These are phyloP conservation scores for Sialis lutaria DNA, from an alignment of 2,888 invertebrate genomes.

Conservation along the genomic window DNA sequence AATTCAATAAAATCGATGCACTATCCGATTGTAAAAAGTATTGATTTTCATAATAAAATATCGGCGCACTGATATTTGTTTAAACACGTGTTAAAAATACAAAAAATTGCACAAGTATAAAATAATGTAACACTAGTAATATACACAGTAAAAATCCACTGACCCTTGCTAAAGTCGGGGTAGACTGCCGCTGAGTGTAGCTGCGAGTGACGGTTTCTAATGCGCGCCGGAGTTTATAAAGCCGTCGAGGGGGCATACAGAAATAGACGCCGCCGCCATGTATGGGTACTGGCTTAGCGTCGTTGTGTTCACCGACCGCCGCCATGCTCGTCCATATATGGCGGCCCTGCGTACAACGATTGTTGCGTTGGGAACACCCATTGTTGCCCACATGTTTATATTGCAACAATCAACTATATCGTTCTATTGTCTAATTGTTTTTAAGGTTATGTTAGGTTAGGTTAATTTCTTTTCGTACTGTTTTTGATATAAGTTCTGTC, in stretches of 20 bases:
- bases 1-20: too few species aligned
- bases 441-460: too few species aligned
- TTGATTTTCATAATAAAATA: too few species aligned
- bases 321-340: slow-evolving; percentile 4
- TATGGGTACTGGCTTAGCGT: slow-evolving; percentile 3
- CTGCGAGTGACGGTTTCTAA: slow-evolving; percentile 15
- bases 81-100: too few species aligned
- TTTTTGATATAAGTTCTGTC: too few species aligned
- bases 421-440: too few species aligned
- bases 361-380: too few species aligned
- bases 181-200: slow-evolving; percentile 17
- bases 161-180: background rate
- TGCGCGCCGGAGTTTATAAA: slow-evolving; percentile 15
- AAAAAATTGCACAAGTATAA: background rate
- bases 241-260: slow-evolving; percentile 14
- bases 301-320: slow-evolving; percentile 4
- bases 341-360: background rate
- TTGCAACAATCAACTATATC: too few species aligned
- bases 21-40: too few species aligned
- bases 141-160: slow-evolving; percentile 2
- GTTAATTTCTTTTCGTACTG: too few species aligned
- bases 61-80: too few species aligned
- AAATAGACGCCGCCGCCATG: slow-evolving; percentile 5
- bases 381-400: too few species aligned
- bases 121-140: background rate